Percentiles rank a stretch among this genome's conserved stretches.
phyloP scores from a whole-genome alignment of 2,797 vertebrate genomes.

The Enteromius treurensis region DNA sequence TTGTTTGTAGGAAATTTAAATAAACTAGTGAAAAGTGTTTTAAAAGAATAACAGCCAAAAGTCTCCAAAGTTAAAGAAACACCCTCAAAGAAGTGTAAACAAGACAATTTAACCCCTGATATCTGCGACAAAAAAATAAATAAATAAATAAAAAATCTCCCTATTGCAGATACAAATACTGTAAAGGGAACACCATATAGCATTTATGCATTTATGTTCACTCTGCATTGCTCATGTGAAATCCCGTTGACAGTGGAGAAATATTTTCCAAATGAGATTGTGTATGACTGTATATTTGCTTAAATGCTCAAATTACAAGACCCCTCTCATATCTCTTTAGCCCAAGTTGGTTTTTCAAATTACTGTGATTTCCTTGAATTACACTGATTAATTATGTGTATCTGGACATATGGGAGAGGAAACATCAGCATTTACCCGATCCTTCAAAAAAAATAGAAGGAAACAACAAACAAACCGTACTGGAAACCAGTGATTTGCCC shows the following conservation, averaged over 20 bases:
- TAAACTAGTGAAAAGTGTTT: not conserved
- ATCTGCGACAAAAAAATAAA: not conserved
- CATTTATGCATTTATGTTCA: constrained; percentile 16
- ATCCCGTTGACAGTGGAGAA: constrained; percentile 62
- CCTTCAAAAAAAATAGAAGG: constrained; percentile 67
- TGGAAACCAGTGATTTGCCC: constrained; percentile 28
- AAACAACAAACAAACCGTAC: constrained; percentile 74
- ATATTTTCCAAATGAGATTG: constrained; percentile 58
- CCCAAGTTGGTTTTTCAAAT: constrained; percentile 40
- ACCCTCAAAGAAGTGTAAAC: not conserved
- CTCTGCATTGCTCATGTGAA: constrained; percentile 51
- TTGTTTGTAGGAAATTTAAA: not conserved
- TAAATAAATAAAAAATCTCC: no score
- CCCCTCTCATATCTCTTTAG: constrained; percentile 63
- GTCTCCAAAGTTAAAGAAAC: not conserved
- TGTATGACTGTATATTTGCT: constrained; percentile 72
- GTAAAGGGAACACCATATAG: not conserved
- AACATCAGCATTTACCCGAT: constrained; percentile 71
- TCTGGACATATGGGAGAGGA: constrained; percentile 75
- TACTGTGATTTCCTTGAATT: constrained; percentile 67
- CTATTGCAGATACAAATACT: not conserved
- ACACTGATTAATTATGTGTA: constrained; percentile 73
- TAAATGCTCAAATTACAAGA: constrained; percentile 66
- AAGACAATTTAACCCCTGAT: not conserved
- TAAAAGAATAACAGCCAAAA: not conserved